phyloP scores from a whole-genome alignment of 2,888 invertebrate species.

The Microctonus hyperodae region DNA sequence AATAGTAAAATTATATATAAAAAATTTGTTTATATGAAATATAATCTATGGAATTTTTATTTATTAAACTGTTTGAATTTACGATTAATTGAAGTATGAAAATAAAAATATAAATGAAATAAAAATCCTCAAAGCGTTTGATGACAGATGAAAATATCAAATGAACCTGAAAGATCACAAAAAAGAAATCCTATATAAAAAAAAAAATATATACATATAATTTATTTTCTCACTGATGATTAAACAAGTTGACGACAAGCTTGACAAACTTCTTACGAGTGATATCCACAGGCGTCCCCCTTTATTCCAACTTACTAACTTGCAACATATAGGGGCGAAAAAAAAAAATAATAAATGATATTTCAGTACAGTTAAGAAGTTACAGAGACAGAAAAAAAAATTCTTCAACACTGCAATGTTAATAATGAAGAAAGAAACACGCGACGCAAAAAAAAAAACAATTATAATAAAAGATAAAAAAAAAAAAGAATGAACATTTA shows the following conservation, averaged over 20 bases:
- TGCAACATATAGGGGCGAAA: background rate
- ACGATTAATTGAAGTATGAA: too few relatives aligned
- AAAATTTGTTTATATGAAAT: too few relatives aligned
- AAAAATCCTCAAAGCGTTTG: too few relatives aligned
- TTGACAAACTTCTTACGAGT: background rate
- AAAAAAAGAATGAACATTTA: background rate
- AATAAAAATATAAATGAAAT: too few relatives aligned
- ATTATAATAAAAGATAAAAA: too few relatives aligned
- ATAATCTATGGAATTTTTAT: too few relatives aligned
- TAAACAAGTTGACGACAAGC: background rate
- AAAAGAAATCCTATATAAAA: too few relatives aligned
- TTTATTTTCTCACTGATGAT: background rate
- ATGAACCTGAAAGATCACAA: background rate
- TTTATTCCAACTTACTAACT: background rate
- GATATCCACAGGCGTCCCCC: background rate
- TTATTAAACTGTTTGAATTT: too few relatives aligned
- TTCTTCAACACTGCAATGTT: background rate
- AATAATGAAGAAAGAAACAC: background rate
- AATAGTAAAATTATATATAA: too few relatives aligned
- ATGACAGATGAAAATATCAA: too few relatives aligned
- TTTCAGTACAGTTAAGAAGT: background rate
- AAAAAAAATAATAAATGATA: constrained; percentile 2
- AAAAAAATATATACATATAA: too few relatives aligned
- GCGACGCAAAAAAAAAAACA: too few relatives aligned
- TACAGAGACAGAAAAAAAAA: background rate